A percentile compares a stretch with the other conserved stretches of the same genome.
Conservation (phyloP, 2,888 invertebrate species). For the Conistra vaccinii region DNA sequence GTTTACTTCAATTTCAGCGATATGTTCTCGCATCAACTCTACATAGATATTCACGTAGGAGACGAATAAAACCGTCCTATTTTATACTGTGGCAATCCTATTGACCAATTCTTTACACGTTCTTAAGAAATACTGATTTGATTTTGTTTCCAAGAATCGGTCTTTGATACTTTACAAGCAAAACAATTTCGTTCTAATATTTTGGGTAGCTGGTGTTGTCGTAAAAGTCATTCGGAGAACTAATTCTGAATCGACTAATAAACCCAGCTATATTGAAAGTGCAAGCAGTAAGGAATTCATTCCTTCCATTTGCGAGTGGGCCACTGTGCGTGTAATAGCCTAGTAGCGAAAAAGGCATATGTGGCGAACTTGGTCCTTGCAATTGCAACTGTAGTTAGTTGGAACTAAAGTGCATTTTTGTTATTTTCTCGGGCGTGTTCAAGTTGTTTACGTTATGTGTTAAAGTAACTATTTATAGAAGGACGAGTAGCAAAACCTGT, state of each 20-base stretch:
- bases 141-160: constrained; percentile 23
- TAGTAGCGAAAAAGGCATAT: constrained; percentile 57
- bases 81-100: not conserved
- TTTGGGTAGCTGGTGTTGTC: constrained; percentile 47
- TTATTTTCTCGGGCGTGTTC: constrained; percentile 8
- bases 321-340: constrained; percentile 74
- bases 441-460: constrained; percentile 64
- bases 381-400: constrained; percentile 61
- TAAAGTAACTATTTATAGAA: constrained; percentile 84
- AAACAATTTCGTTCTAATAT: constrained; percentile 44
- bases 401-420: constrained; percentile 64
- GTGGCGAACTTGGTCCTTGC: constrained; percentile 31
- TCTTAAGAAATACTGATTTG: constrained; percentile 20
- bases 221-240: constrained; percentile 71
- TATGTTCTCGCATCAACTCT: constrained; percentile 4
- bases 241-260: constrained; percentile 77
- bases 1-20: constrained; percentile 29
- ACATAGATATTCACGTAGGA: not conserved
- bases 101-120: constrained; percentile 16
- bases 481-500: constrained; percentile 86
- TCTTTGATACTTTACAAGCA: constrained; percentile 23
- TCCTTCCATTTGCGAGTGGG: constrained; percentile 85
- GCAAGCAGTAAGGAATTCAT: constrained; percentile 87
- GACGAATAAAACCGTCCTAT: constrained; percentile 1
- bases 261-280: constrained; percentile 84